Conservation (phyloP, 2,113 vertebrate species). For the Isurus oxyrinchus region DNA sequence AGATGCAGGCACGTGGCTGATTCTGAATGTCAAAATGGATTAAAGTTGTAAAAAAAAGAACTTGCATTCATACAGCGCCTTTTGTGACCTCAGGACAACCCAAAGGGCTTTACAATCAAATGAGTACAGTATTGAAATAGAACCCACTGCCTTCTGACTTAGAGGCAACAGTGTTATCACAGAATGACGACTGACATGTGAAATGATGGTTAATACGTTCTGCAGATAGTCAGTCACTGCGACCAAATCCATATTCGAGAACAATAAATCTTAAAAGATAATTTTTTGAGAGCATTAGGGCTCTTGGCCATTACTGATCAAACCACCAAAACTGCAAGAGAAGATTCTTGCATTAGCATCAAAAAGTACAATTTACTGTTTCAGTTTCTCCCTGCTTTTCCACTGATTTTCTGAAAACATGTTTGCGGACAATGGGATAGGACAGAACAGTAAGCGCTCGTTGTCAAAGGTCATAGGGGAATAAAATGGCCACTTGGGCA, state of each 20-base stretch:
- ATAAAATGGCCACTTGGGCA: not conserved
- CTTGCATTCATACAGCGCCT: not conserved
- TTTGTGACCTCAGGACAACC: not conserved
- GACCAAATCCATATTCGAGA: not conserved
- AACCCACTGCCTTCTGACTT: not conserved
- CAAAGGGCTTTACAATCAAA: not conserved
- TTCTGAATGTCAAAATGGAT: not conserved
- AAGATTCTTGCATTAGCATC: not conserved
- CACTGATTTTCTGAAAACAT: not conserved
- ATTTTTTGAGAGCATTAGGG: not conserved
- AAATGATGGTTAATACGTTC: not conserved
- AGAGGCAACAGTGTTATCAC: not conserved
- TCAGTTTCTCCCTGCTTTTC: not conserved
- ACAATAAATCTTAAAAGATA: no score
- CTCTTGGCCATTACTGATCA: not conserved
- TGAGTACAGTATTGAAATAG: not conserved
- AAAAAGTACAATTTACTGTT: not conserved
- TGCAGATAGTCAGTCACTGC: not conserved
- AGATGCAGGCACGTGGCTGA: not conserved
- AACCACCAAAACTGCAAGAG: not conserved
- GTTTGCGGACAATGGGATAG: not conserved
- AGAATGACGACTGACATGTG: not conserved
- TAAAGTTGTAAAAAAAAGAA: not conserved
- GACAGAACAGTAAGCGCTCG: not conserved
- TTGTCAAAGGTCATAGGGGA: not conserved